Conservation (phyloP, 2,113 vertebrate species). For the Pollimyrus isidori region DNA sequence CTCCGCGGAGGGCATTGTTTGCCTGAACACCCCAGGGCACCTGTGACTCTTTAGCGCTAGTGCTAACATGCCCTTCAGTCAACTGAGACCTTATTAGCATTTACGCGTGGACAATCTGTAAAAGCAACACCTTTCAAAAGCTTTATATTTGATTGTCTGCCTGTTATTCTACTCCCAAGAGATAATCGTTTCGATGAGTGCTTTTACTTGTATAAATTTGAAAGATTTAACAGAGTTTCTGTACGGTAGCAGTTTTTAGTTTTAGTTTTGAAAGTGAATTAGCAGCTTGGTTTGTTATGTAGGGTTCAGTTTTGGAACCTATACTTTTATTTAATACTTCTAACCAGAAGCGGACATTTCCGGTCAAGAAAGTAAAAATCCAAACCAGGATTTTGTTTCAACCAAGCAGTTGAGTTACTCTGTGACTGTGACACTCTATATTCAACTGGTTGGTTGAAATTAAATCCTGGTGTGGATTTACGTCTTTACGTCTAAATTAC, state of each 20-base stretch:
- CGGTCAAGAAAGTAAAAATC: too few species aligned
- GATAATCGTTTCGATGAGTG: not conserved
- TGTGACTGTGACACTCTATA: too few species aligned
- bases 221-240: not conserved
- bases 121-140: not conserved
- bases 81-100: slow-evolving; percentile 1
- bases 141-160: not conserved
- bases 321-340: not conserved
- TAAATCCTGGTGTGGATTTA: too few species aligned
- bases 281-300: not conserved
- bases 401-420: too few species aligned
- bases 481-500: not conserved
- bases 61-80: not conserved
- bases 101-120: not conserved
- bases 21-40: not conserved
- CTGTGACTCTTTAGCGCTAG: not conserved
- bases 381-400: too few species aligned
- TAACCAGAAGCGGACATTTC: too few species aligned
- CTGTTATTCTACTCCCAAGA: not conserved
- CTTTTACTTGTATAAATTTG: not conserved
- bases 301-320: not conserved
- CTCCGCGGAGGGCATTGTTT: slow-evolving; percentile 8
- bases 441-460: too few species aligned
- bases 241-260: not conserved
- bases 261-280: not conserved